A percentile compares a stretch with the other conserved stretches of the same genome.
These are phyloP conservation scores for Actinernus sp. DNA, from an alignment of 92 coral and sea anemone genomes.

Conservation along the genomic window DNA sequence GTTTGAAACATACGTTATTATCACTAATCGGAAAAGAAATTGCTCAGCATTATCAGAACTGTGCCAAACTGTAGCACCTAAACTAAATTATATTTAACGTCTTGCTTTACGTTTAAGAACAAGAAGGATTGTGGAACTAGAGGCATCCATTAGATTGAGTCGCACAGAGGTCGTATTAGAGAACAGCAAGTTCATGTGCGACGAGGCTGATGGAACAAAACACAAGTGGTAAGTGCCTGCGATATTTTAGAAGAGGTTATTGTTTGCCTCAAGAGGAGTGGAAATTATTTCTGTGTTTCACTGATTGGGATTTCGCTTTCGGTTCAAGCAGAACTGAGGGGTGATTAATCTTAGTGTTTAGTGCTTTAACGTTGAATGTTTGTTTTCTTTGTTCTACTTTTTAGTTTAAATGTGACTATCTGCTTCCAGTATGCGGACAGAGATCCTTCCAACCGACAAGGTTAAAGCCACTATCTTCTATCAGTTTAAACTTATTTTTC, in stretches of 20 bases:
- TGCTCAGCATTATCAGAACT: no score
- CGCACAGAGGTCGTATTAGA: constrained; percentile 69
- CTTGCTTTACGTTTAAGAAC: constrained; percentile 33
- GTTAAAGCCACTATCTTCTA: constrained; percentile 8
- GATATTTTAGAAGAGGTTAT: no score
- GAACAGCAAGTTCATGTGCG: constrained; percentile 59
- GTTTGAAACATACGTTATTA: no score
- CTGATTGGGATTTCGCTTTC: no score
- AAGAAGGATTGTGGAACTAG: constrained; percentile 60
- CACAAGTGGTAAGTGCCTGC: constrained; percentile 73
- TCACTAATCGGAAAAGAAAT: no score
- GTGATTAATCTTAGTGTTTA: no score
- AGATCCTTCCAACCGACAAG: constrained; percentile 28
- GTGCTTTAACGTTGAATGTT: background rate
- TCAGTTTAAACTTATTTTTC: no score
- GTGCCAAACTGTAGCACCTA: background rate
- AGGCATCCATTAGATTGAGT: constrained; percentile 41
- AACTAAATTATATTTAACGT: no score
- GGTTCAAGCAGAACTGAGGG: no score
- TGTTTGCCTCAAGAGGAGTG: no score
- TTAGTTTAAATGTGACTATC: constrained; percentile 46
- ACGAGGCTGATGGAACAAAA: constrained; percentile 15
- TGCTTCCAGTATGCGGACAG: constrained; percentile 30
- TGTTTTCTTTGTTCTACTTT: background rate
- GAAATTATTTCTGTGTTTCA: no score